phyloP scores from a whole-genome alignment of 2,113 vertebrate genomes.

The Lynx canadensis region DNA sequence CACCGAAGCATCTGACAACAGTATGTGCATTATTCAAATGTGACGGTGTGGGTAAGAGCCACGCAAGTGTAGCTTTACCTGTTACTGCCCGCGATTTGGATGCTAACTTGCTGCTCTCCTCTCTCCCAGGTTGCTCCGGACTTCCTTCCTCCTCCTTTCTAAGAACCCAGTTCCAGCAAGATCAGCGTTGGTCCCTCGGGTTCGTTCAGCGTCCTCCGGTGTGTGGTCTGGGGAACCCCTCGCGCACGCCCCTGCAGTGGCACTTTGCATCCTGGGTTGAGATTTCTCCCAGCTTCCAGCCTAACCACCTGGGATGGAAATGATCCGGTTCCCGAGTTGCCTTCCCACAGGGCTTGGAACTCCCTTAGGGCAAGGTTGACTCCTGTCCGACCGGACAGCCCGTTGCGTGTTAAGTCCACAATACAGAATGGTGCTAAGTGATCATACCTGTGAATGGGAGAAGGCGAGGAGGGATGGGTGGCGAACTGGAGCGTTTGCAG shows the following conservation, averaged over 20 bases:
- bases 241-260: accelerated
- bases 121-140: not conserved
- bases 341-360: not conserved
- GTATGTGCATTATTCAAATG: not conserved
- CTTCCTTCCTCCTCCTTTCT: not conserved
- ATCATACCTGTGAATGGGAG: not conserved
- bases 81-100: not conserved
- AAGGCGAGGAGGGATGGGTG: not conserved
- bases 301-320: not conserved
- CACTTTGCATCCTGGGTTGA: too few relatives aligned
- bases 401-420: slow-evolving; percentile 21
- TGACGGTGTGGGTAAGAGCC: not conserved
- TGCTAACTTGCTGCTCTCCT: not conserved
- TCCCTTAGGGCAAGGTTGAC: not conserved
- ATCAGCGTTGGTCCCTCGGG: not conserved
- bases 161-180: not conserved
- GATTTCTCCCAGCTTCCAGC: not conserved
- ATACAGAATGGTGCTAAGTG: not conserved
- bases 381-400: not conserved
- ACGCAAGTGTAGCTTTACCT: not conserved
- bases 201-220: not conserved
- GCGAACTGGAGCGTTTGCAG: not conserved
- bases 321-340: not conserved
- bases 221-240: not conserved
- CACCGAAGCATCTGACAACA: not conserved